Evolutionary conservation across 2,113 vertebrate species (phyloP), one percentile per base, ranked within the genome.

Genomic region (Microcebus griseorufus): DNA sequence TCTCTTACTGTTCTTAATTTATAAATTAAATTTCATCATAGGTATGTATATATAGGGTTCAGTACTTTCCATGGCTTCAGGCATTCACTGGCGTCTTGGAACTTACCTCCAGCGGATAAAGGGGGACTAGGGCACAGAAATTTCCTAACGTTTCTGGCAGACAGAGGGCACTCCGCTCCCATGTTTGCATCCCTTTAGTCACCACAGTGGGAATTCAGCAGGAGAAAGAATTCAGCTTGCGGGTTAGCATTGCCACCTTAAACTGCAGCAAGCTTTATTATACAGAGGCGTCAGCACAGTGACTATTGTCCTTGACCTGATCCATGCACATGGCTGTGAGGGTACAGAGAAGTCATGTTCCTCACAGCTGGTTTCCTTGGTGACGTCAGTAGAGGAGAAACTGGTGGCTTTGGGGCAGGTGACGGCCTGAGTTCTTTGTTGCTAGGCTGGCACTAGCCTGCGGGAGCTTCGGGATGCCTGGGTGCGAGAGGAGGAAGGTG

Each of bases 291-390:
- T 76, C 23, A 7, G 42, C 67, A 29, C 20, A 4, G 13, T 23
- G 58, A 25, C 60, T 25, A 1, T 3, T 29, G 51, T 27, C n/a
- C 39, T 8, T 37, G 55, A 39, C 48, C 48, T 69, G 72, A 81
- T 10, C 39, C 0, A 0, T 23, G 72, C 22, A 12, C 18, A 25
- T 29, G 65, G 48, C 32, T 80, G 39, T 29, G 70, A 14, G 55
- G 51, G 7, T 13, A 27, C 37, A 16, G 58, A 34, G 58, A 32
- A 20, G 20, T 10, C 14, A 0, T 8, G 34, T 29, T 29, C 48
- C 16, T 39, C 3, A 45, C 17, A 64, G 70, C 20, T 0, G 16
- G 55, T 37, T 32, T 78, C 25, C 80, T 51, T 58, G 7, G 37
- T 13, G 48, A 69, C n/a, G n/a, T 90, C 76, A 42, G 60, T 32